Evolutionary conservation across 2,797 vertebrate genomes (phyloP), one percentile per base, ranked within the genome.

Genomic region (Pantherophis vulpinus): DNA sequence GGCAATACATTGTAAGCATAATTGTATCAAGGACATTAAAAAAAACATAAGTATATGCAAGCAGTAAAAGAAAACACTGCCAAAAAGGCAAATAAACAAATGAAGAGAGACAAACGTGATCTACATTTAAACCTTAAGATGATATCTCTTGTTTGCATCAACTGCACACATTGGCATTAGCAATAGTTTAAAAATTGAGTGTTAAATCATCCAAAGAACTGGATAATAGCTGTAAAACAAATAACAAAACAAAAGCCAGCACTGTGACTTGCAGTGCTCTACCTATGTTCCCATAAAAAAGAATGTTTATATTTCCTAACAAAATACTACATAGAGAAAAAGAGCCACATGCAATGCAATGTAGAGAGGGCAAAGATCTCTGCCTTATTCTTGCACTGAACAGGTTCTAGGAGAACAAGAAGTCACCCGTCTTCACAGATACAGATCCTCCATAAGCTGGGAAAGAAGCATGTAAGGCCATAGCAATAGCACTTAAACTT

Each of bases 281-380:
- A 42, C 3, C 23, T 93, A 89, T n/a, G 5, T 86, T 74, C 25
- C 4, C 23, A 59, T 61, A 74, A 83, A 94, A 66, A 86, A 2
- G 9, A 86, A 9, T 79, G 96, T 95, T 92, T 55, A 88, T 20
- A 23, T 87, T 58, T 92, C 47, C 32, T 32, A 20, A 32, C 23
- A 23, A 47, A 93, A 93, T 3, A 88, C 86, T 16, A 66, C 13
- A 10, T 61, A 91, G 47, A n/a, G 32, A 87, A 61, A 91, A 91
- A 54, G 32, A 37, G n/a, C 14, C 1, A 42, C 10, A 83, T 47
- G 74, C 74, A 83, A 42, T 11, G 4, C 10, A 47, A 47, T 47
- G 74, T 20, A 83, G 37, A 47, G 20, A 47, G 37, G 9, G 37
- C 9, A 79, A 79, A 79, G 74, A 47, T 42, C 10, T 83, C 37